These are phyloP conservation scores for Epinephelus malabaricus DNA, from an alignment of 2,797 vertebrate genomes.

Conservation along the genomic window DNA sequence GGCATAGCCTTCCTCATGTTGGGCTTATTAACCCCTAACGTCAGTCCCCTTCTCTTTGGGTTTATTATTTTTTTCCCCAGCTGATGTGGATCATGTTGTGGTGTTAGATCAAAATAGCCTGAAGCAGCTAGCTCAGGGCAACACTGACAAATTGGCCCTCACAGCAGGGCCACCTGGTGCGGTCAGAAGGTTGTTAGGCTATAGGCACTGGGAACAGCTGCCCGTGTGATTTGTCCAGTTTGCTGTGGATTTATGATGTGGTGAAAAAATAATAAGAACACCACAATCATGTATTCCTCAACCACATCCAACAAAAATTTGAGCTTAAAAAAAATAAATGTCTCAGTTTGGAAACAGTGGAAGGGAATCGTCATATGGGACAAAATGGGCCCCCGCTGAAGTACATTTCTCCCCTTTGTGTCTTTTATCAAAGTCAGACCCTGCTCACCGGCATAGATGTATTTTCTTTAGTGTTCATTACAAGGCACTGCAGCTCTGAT, in stretches of 20 bases:
- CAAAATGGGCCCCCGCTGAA: not conserved
- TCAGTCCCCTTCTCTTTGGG: no score
- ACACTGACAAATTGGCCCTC: slow-evolving; percentile 3
- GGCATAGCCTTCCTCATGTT: not conserved
- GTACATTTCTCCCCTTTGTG: slow-evolving; percentile 7
- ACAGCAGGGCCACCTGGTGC: slow-evolving; percentile 7
- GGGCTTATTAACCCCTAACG: no score
- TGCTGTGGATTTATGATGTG: slow-evolving; percentile 54
- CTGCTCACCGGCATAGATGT: not conserved
- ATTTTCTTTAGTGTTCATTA: not conserved
- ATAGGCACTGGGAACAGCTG: slow-evolving; percentile 11
- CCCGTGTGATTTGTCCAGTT: slow-evolving; percentile 8
- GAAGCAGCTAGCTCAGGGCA: not conserved
- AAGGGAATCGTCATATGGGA: not conserved
- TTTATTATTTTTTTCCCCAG: slow-evolving; percentile 4
- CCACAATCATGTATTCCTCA: slow-evolving; percentile 48
- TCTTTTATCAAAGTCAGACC: slow-evolving; percentile 26
- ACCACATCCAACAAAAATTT: slow-evolving; percentile 49
- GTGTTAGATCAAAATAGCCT: not conserved
- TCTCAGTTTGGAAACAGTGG: slow-evolving; percentile 1
- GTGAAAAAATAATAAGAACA: slow-evolving; percentile 53
- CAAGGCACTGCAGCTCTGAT: slow-evolving; percentile 1
- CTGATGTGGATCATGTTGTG: not conserved
- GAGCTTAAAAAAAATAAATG: slow-evolving; percentile 11
- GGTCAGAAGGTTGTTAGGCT: not conserved